phyloP scores from a whole-genome alignment of 2,797 vertebrate species.

The Mus caroli region DNA sequence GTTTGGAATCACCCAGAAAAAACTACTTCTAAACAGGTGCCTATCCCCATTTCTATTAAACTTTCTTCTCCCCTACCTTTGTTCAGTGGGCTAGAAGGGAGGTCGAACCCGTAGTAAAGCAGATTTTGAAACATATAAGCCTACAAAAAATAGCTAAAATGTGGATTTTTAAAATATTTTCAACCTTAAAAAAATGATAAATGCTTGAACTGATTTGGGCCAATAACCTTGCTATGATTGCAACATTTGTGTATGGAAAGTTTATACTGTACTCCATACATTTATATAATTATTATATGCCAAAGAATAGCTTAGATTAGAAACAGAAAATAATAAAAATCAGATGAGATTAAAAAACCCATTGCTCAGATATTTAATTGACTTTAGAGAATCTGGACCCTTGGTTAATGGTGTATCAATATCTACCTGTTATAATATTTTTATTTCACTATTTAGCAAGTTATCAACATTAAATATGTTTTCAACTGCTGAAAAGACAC shows the following conservation, averaged over 20 bases:
- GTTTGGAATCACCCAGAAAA: not conserved
- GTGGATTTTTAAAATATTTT: not conserved
- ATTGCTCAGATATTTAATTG: too few relatives aligned
- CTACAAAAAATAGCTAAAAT: not conserved
- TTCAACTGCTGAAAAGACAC: not conserved
- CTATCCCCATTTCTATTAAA: not conserved
- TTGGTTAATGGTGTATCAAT: not conserved
- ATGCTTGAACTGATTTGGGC: not conserved
- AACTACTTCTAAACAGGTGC: not conserved
- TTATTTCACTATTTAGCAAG: slow-evolving; percentile 34
- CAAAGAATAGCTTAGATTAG: not conserved
- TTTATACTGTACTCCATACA: not conserved
- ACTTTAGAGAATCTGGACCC: not conserved
- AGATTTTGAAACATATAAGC: not conserved
- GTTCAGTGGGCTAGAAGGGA: not conserved
- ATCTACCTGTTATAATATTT: not conserved
- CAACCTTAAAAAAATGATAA: not conserved
- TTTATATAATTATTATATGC: not conserved
- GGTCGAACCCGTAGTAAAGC: not conserved
- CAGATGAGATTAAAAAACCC: not conserved
- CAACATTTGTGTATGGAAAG: not conserved
- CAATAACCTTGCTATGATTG: not conserved
- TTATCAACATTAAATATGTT: not conserved
- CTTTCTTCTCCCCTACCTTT: not conserved
- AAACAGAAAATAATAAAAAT: not conserved